Conservation (phyloP, 2,113 vertebrate genomes). For the Notarius quadriscutis region DNA sequence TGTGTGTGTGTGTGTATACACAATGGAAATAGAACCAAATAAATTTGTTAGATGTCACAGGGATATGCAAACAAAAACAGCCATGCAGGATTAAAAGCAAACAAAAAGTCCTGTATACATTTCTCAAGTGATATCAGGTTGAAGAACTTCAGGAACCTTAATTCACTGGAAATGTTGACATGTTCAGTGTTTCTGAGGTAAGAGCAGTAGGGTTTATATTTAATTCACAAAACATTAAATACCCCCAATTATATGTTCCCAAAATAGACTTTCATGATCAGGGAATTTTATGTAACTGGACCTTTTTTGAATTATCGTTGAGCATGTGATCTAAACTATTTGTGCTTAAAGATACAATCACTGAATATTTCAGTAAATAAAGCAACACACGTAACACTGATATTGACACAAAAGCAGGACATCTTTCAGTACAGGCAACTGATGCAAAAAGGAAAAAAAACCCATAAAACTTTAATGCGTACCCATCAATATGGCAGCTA, state of each 20-base stretch:
- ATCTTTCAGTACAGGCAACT: constrained; percentile 42
- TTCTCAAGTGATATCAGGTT: neutral
- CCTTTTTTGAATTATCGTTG: neutral
- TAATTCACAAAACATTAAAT: neutral
- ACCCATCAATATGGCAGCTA: constrained; percentile 56
- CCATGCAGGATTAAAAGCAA: neutral
- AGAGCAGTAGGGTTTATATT: neutral
- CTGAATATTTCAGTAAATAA: constrained; percentile 43
- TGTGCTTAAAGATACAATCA: constrained; percentile 7
- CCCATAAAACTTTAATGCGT: constrained; percentile 58
- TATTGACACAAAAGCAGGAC: constrained; percentile 52
- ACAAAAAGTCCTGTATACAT: neutral
- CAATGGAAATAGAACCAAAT: neutral
- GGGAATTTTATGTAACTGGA: neutral
- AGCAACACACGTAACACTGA: constrained; percentile 22
- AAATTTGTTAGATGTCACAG: neutral
- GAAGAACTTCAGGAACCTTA: neutral
- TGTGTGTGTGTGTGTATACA: too few relatives aligned
- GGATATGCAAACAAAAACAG: neutral
- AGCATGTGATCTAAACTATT: constrained; percentile 3
- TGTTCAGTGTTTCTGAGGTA: neutral
- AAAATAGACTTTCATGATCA: neutral
- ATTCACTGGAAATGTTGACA: neutral
- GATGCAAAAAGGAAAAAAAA: constrained; percentile 23
- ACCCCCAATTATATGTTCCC: neutral